phyloP scores from a whole-genome alignment of 1,140 invertebrate genomes.

The Phymastichus coffea region DNA sequence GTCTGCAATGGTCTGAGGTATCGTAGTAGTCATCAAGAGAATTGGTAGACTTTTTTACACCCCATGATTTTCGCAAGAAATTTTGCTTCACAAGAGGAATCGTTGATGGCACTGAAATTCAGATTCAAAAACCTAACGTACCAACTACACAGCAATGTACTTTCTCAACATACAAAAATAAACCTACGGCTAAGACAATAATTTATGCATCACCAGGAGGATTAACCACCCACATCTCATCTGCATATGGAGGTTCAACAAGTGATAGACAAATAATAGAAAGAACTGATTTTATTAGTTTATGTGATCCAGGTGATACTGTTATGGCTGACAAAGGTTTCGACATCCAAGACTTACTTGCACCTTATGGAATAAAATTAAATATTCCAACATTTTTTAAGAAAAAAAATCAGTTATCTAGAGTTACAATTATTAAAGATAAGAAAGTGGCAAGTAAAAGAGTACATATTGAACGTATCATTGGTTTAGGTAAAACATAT shows the following conservation, averaged over 20 bases:
- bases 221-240: constrained; percentile 38
- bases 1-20: constrained; percentile 17
- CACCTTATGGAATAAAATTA: constrained; percentile 9
- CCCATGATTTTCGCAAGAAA: constrained; percentile 19
- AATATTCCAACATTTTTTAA: constrained; percentile 24
- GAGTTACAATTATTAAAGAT: constrained; percentile 34
- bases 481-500: constrained; percentile 39
- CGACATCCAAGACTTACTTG: constrained; percentile 33
- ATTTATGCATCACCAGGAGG: constrained; percentile 40
- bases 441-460: constrained; percentile 36
- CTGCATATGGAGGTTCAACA: constrained; percentile 37
- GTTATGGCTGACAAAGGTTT: constrained; percentile 33
- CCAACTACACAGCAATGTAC: constrained; percentile 26
- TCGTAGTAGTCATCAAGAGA: constrained; percentile 20
- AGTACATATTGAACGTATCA: constrained; percentile 27
- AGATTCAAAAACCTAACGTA: constrained; percentile 26
- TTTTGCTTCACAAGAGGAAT: constrained; percentile 27
- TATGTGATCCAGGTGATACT: constrained; percentile 21
- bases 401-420: constrained; percentile 27
- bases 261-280: constrained; percentile 40
- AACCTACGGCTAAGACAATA: constrained; percentile 42
- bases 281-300: constrained; percentile 7
- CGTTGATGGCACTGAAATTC: constrained; percentile 36
- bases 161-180: constrained; percentile 39
- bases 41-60: constrained; percentile 23